phyloP scores from a whole-genome alignment of 1,140 invertebrate species.

The Anagrus nilaparvatae region DNA sequence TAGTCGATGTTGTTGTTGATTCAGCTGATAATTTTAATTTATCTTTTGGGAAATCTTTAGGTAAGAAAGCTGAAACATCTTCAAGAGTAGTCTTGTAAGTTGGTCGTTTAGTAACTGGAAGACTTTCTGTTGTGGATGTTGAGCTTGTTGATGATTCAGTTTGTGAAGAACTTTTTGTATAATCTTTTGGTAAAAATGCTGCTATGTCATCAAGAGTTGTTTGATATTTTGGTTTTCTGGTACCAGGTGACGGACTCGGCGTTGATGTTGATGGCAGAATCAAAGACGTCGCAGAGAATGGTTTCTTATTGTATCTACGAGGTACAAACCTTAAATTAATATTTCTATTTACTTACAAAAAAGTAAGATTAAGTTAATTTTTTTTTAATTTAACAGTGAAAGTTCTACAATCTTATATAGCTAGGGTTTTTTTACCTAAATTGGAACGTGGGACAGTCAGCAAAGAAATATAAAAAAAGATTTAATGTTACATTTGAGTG shows the following conservation, averaged over 20 bases:
- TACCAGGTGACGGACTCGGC: too few species aligned
- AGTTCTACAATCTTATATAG: too few species aligned
- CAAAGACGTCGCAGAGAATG: slow-evolving; percentile 16
- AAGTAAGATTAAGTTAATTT: too few species aligned
- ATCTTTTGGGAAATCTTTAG: slow-evolving; percentile 17
- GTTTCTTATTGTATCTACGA: slow-evolving; percentile 38
- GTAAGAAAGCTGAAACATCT: slow-evolving; percentile 20
- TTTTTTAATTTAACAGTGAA: too few species aligned
- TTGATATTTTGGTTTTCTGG: background rate
- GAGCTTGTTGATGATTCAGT: background rate
- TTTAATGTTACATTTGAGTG: too few species aligned
- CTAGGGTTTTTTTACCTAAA: too few species aligned
- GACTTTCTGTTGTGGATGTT: background rate
- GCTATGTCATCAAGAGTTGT: slow-evolving; percentile 2
- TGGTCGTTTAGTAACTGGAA: slow-evolving; percentile 7
- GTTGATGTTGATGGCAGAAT: slow-evolving; percentile 18
- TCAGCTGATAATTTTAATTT: slow-evolving; percentile 4
- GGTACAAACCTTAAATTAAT: slow-evolving; percentile 59
- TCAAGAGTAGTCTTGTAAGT: slow-evolving; percentile 18
- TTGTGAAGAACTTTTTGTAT: too few species aligned
- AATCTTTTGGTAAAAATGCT: slow-evolving; percentile 3
- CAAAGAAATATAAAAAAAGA: too few species aligned
- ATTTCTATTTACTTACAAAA: too few species aligned
- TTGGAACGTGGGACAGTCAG: too few species aligned
- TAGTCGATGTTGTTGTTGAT: slow-evolving; percentile 12